Base-by-base conservation (phyloP, 2,888 invertebrate species). In the Osmoderma eremita region DNA sequence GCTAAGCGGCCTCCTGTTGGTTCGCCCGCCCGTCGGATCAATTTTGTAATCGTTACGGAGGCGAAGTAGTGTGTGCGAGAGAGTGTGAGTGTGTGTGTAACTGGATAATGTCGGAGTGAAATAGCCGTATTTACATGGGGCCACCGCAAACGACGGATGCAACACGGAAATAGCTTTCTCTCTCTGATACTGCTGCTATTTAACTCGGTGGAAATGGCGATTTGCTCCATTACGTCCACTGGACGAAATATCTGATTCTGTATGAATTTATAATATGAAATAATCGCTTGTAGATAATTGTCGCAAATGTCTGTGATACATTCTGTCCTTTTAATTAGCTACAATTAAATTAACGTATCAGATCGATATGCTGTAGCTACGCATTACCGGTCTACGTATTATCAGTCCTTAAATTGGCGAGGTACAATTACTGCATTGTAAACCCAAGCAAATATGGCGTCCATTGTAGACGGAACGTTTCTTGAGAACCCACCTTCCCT, bases 71-170 rank as follows among this genome's bases (percentile, higher is more conserved):
- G 30, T 30, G 30, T 30, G 30, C 30, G 30, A 30, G 30, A 30
- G 49, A 48, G 50, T 24, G 45, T 51, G 53, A 51, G 49, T 63
- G 69, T 65, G 65, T 65, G 63, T 63, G 67, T 53, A 56, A 62
- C 61, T 58, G 69, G 63, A 58, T 66, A 69, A 66, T 69, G 63
- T 58, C 66, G 63, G 36, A 64, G 63, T 50, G 51, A 39, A 58
- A 45, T 45, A 58, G 24, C 24, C 58, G 58, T 45, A 42, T 58
- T 58, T 58, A 58, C 58, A 42, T 45, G 45, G 22, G 42, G 42
- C 42, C 24, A 58, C 58, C 58, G 45, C 58, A 58, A 56, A 42
- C 45, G 58, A 10, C 30, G 58, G 58, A 42, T 58, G 30, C 45
- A 58, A 58, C 45, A 30, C 58, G 58, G 58, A 58, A 58, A 58